Base-by-base conservation (phyloP, 2,113 vertebrate genomes). In the Hystrix brachyura region DNA sequence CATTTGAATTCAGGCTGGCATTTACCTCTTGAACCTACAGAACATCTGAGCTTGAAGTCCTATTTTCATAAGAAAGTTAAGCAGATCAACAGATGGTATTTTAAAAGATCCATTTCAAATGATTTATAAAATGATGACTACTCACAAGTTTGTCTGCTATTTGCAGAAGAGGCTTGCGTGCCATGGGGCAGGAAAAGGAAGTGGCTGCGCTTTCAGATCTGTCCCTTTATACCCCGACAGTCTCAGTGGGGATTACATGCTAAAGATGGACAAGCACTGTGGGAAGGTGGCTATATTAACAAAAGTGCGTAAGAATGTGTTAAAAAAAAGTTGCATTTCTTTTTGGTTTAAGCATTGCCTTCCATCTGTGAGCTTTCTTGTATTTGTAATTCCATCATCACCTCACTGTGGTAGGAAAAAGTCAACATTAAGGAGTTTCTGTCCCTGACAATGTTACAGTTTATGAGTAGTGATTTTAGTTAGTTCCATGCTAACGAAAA, bases 51-150 rank as follows among this genome's bases (percentile, higher is more conserved):
- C 65, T 32, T 18, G 23, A 96, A 92, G 81, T 93, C 84, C 87
- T 95, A 27, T 96, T 90, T 96, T 90, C 94, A 69, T 72, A 94
- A 64, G 90, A 97, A 94, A 96, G 81, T 95, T 95, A 96, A 96
- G 89, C 89, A 91, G 81, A 96, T 97, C 94, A 96, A 85, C 95
- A 98, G 96, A 97, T 97, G 97, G 96, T 91, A 87, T 95, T 98
- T 97, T 80, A 94, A 93, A 94, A 83, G 92, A 94, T 94, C 90
- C 92, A 85, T 98, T 96, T 97, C 90, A 87, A 90, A 79, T 94
- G 96, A 95, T 96, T 94, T 98, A 95, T 95, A 92, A 97, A 91
- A 95, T 82, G 94, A 97, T 92, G 96, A 91, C 85, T 51, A 67
- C 74, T 94, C 86, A 48, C 12, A 64, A 83, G 60, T 93, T 92